phyloP scores from a whole-genome alignment of 2,888 invertebrate species.

The Lacanobia wlatinum region DNA sequence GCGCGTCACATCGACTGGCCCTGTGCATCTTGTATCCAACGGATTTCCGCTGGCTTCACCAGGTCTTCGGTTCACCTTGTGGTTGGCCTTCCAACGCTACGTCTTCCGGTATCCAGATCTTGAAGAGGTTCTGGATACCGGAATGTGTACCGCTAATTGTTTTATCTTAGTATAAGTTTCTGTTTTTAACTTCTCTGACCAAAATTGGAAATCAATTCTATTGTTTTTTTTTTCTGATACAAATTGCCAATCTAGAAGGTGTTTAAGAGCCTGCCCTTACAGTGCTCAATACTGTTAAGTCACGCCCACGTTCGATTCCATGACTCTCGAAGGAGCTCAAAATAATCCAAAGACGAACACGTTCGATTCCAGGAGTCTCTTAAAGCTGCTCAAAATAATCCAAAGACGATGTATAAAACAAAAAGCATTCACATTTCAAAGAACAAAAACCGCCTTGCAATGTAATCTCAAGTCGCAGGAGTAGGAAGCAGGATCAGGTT shows the following conservation, averaged over 20 bases:
- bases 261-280: not conserved
- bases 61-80: not conserved
- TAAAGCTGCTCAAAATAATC: not conserved
- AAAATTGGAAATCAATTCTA: too few relatives aligned
- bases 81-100: too few relatives aligned
- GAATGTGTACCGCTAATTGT: too few relatives aligned
- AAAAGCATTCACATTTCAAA: slow-evolving; percentile 7
- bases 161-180: too few relatives aligned
- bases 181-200: too few relatives aligned
- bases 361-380: too few relatives aligned
- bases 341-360: not conserved
- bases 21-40: too few relatives aligned
- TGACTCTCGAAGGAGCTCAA: not conserved
- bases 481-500: slow-evolving; percentile 26
- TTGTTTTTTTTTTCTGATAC: not conserved
- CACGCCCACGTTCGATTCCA: not conserved
- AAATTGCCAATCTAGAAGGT: not conserved
- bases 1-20: too few relatives aligned
- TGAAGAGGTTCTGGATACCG: too few relatives aligned
- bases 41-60: not conserved
- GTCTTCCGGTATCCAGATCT: too few relatives aligned
- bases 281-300: not conserved
- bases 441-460: slow-evolving; percentile 7
- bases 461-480: not conserved
- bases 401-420: not conserved